Evolutionary conservation across 2,888 invertebrate genomes (phyloP), one percentile per base, ranked within the genome.

Genomic region (Drosophila helvetica): DNA sequence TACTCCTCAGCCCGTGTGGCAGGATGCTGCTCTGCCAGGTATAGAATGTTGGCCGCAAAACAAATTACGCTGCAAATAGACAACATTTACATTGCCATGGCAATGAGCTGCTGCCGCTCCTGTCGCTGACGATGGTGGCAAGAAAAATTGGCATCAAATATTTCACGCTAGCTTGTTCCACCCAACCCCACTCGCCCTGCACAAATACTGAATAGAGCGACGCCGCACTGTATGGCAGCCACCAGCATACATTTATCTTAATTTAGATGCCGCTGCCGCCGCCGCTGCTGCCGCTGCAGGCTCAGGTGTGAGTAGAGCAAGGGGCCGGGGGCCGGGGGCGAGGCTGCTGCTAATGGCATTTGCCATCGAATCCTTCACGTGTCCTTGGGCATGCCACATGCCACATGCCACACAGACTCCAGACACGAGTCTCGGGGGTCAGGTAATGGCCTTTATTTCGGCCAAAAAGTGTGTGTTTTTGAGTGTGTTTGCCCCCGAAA

Each of bases 71-170:
- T 70, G 66, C 69, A 79, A 75, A 82, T 77, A 85, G 77, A 82
- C 86, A 85, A 73, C 73, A 86, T 82, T 82, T 86, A 75, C 57
- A 77, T 80, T 73, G 67, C 19, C 65, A 54, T 68, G 59, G 30
- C 50, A 42, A 55, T 22, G 48, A 15, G 18, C 15, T 38, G 38
- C 30, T 52, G 22, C 9, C 15, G 38, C 38, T 38, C n/a, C 17
- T 45, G 46, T 25, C 33, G 30, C 12, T 19, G 33, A 15, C 43
- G 45, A 42, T 60, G 70, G 65, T 33, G 65, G 52, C 52, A 62
- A 72, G 69, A 77, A 70, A 82, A 77, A 74, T 85, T 79, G 86
- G 67, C 88, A 70, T 75, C 61, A 75, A 82, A 87, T 83, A 87
- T 79, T 66, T 85, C 77, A 85, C 65, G 75, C 55, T 48, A 74